Base-by-base conservation (phyloP, 2,888 invertebrate species). In the Portevinia maculata region DNA sequence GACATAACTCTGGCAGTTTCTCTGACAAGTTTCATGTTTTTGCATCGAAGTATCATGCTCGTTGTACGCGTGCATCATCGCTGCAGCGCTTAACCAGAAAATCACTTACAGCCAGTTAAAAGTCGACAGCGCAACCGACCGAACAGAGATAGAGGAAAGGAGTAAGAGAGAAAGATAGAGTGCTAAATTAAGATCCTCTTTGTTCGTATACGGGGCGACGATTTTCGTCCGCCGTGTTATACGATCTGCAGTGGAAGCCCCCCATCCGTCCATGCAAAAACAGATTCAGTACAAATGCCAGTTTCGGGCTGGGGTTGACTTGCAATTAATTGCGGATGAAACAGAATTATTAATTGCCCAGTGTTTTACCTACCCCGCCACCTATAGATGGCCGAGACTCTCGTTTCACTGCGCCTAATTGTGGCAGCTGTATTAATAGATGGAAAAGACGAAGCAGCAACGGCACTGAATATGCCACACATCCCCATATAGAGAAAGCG, bases 281-380 rank as follows among this genome's bases (percentile, higher is more conserved):
- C 30, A 34, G 8, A 50, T 50, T 59, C 46, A 62, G 57, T 52
- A 70, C 62, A 83, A 55, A 83, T 83, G 83, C 78, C 78, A 83
- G 67, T 78, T 83, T 83, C 71, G 76, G 83, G 83, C 78, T 85
- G 86, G 85, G 87, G 86, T 86, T 87, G 87, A 87, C 86, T 87
- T 86, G 88, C 88, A 90, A 89, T 90, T 89, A 89, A 89, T 90
- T 88, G 89, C 87, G 89, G 86, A 87, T 89, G 88, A 87, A 86
- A 86, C 86, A 85, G 88, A 88, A 89, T 89, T 90, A 90, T 89
- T 89, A 89, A 90, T 89, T 89, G 88, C 88, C 48, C 57, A 57
- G 55, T 50, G 17, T 41, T 6, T 21, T 21, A 1, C 84, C 62
- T 62, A n/a, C n/a, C 30, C 8, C 30, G 24, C n/a, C 62, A n/a